Evolutionary conservation across 2,113 vertebrate genomes (phyloP).

Genomic region (Etia nguti): DNA sequence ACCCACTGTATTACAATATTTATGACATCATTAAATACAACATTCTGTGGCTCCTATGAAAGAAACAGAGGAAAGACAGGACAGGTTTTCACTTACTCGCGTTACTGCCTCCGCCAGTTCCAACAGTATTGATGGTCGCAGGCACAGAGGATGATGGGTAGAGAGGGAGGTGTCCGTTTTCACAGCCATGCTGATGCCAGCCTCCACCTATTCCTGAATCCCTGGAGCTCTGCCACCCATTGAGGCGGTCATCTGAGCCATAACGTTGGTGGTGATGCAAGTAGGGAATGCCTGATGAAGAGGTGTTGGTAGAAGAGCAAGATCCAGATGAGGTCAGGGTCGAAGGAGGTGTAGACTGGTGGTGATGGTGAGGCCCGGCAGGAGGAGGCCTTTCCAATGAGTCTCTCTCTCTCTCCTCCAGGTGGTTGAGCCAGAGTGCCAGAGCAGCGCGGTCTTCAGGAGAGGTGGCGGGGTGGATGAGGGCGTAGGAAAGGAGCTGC

Average conservation of each 20-base stretch:
- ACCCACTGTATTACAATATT: not conserved
- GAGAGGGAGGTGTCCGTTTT: conserved; percentile 91
- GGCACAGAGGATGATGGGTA: conserved; percentile 96
- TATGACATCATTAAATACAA: not conserved
- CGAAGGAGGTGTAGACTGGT: conserved; percentile 62
- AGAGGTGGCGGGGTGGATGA: conserved; percentile 97
- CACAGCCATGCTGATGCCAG: conserved; percentile 79
- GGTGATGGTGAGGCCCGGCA: conserved; percentile 71
- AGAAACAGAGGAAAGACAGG: not conserved
- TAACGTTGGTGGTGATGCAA: conserved; percentile 91
- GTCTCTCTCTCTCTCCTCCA: conserved; percentile 93
- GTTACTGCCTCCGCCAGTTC: conserved; percentile 81
- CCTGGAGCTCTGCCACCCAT: conserved; percentile 93
- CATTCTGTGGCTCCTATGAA: not conserved
- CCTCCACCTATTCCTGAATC: conserved; percentile 85
- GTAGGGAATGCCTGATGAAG: conserved; percentile 76
- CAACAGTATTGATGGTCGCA: conserved; percentile 92
- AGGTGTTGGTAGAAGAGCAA: conserved; percentile 56
- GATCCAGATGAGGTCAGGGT: conserved; percentile 61
- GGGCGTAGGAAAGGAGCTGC: conserved; percentile 94
- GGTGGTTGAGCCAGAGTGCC: conserved; percentile 97
- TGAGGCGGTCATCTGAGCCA: conserved; percentile 94
- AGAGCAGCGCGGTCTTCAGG: conserved; percentile 90
- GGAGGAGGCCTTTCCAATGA: conserved; percentile 85
- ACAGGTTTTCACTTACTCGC: conserved; percentile 80